Evolutionary conservation across 2,797 vertebrate species (phyloP).

Genomic region (Pogonophryne albipinna): DNA sequence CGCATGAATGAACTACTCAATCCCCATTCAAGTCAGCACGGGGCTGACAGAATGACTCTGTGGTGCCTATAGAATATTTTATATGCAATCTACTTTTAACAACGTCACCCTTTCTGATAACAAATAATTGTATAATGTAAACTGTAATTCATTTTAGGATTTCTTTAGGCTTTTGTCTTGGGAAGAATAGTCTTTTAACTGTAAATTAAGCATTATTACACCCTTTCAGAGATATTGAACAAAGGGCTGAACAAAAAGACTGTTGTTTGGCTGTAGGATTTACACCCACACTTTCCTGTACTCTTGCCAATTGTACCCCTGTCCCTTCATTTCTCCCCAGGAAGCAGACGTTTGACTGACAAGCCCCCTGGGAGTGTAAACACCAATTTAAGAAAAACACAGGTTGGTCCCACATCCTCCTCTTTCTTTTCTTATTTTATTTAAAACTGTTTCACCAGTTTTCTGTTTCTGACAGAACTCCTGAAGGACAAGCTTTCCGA

Average conservation of each 20-base stretch:
- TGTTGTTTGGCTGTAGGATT: constrained; percentile 7
- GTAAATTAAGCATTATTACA: too few species aligned
- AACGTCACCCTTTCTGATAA: too few species aligned
- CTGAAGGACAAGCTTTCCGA: constrained; percentile 21
- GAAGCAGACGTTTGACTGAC: constrained; percentile 26
- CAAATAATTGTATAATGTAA: too few species aligned
- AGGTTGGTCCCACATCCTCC: not conserved
- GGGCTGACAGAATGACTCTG: not conserved
- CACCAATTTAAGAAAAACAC: constrained; percentile 27
- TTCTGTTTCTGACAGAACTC: constrained; percentile 25
- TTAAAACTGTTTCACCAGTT: constrained; percentile 14
- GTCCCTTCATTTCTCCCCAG: constrained; percentile 8
- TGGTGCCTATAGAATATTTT: too few species aligned
- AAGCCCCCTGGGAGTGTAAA: constrained; percentile 30
- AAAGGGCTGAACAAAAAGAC: constrained; percentile 19
- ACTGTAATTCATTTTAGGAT: too few species aligned
- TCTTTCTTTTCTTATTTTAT: not conserved
- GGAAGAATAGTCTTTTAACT: too few species aligned
- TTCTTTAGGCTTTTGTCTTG: too few species aligned
- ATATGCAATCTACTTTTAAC: too few species aligned
- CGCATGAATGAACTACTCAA: not conserved
- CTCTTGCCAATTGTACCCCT: constrained; percentile 9
- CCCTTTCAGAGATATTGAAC: constrained; percentile 5
- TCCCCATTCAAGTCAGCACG: not conserved
- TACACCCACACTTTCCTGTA: constrained; percentile 27